Conservation (phyloP, 2,797 vertebrate species). For the Rhodeus uyekii region DNA sequence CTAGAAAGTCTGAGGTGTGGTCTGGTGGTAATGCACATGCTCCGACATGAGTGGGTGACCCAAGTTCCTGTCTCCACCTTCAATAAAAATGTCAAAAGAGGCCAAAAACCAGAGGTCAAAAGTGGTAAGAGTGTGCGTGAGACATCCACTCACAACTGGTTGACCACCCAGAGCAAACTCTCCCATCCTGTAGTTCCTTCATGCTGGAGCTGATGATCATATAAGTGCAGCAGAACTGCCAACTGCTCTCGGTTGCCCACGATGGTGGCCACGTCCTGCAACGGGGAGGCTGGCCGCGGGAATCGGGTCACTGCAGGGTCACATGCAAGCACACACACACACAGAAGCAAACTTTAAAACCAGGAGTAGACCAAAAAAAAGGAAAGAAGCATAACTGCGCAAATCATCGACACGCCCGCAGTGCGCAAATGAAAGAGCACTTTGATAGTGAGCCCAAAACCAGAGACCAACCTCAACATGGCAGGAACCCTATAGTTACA, state of each 20-base stretch:
- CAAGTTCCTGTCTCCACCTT: neutral
- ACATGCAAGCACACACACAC: conserved; percentile 18
- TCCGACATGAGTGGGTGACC: neutral
- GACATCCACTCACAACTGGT: conserved; percentile 88
- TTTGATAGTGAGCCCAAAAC: conserved; percentile 48
- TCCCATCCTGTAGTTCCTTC: conserved; percentile 98
- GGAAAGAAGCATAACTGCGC: neutral
- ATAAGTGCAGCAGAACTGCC: conserved; percentile 87
- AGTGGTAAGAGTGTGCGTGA: neutral
- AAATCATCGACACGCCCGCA: conserved; percentile 13
- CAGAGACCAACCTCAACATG: conserved; percentile 42
- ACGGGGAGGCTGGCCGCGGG: conserved; percentile 89
- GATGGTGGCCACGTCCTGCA: conserved; percentile 93
- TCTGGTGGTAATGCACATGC: neutral
- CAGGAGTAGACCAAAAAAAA: conserved; percentile 24
- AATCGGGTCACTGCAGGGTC: conserved; percentile 89
- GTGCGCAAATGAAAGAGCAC: conserved; percentile 37
- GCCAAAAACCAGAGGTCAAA: conserved; percentile 2
- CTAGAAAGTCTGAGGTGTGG: neutral
- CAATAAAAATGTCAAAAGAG: neutral
- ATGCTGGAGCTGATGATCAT: conserved; percentile 93
- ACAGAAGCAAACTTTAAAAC: conserved; percentile 11
- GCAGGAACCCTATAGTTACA: conserved; percentile 38
- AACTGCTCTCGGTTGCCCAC: conserved; percentile 92
- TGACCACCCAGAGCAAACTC: conserved; percentile 96